Base-by-base conservation (phyloP, 1,140 invertebrate genomes). In the Leucophenga varia region DNA sequence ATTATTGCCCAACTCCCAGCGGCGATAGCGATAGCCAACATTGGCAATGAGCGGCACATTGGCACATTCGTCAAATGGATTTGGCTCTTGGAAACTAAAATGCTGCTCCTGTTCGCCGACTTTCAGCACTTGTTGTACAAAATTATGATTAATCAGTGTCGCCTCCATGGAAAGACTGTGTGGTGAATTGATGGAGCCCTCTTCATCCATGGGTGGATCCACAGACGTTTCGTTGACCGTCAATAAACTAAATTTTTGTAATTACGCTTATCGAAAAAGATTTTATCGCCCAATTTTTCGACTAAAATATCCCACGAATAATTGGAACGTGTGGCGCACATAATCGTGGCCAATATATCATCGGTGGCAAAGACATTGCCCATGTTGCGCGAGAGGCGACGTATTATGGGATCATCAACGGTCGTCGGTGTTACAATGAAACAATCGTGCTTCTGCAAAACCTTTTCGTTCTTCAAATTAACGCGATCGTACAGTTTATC, bases 231-330 rank as follows among this genome's bases (percentile, higher is more conserved):
- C 97, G 74, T 97, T 98, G 0, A 99, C 97, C 2, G 96, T 98
- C 32, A 99, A 75, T 54, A 98, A 78, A 81, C 99, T 92, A 75
- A 98, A 97, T 70, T 96, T 0, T 93, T 95, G 69, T 97, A 95
- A 74, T 98, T 95, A 55, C 97, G 84, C 75, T 99, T 99, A 73
- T 99, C 97, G 74, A 99, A 90, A 77, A 99, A 99, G 9, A 99
- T 78, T 74, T 97, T 98, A 60, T 95, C 65, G 80, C 83, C 94
- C 70, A 99, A 91, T 73, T 97, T 94, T 69, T 98, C 92, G 55
- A 98, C 97, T 19, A 99, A 91, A 70, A 99, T 95, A 78, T 99
- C 97, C 97, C 97, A 99, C 3, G 95, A 97, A 72, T 98, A 98
- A 56, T 93, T 94, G 18, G 95, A 98, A 18, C 97, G 85, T 2